These are phyloP conservation scores for Acrobeloides nanus DNA, from an alignment of 2,888 invertebrate genomes.

Conservation along the genomic window DNA sequence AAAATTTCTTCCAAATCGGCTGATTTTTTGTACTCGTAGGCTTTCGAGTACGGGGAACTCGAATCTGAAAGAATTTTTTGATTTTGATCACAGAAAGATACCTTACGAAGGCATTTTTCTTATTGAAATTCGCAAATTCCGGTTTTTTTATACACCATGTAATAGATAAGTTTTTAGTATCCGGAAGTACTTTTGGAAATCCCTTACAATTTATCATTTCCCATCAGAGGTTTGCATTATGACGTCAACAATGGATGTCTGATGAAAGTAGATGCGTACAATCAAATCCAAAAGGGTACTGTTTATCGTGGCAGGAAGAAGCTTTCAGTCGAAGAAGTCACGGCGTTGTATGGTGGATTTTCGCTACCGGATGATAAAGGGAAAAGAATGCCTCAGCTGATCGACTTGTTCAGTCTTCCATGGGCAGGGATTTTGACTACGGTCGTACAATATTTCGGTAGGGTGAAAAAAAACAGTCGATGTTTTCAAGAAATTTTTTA, in stretches of 20 bases:
- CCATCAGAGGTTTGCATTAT: constrained; percentile 92
- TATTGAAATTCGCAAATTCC: no score
- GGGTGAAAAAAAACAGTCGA: no score
- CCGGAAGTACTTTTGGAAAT: constrained; percentile 69
- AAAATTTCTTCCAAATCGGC: no score
- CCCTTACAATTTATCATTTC: constrained; percentile 84
- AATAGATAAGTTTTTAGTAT: constrained; percentile 65
- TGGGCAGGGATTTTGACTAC: constrained; percentile 71
- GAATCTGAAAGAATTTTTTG: no score
- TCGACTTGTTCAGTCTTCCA: constrained; percentile 90
- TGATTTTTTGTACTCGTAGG: no score
- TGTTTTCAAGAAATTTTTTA: no score
- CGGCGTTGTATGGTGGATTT: constrained; percentile 64
- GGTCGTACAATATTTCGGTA: constrained; percentile 59
- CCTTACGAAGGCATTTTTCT: no score
- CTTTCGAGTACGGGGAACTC: no score
- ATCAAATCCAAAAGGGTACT: constrained; percentile 83
- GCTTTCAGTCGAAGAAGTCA: constrained; percentile 21
- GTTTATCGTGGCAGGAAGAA: constrained; percentile 27
- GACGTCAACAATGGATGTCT: constrained; percentile 88
- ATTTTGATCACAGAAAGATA: no score
- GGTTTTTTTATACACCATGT: no score
- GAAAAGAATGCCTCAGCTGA: constrained; percentile 73
- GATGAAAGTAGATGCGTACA: constrained; percentile 86
- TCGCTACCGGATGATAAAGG: constrained; percentile 34